Conservation (phyloP, 2,888 invertebrate species). For the Eristalis tenax region DNA sequence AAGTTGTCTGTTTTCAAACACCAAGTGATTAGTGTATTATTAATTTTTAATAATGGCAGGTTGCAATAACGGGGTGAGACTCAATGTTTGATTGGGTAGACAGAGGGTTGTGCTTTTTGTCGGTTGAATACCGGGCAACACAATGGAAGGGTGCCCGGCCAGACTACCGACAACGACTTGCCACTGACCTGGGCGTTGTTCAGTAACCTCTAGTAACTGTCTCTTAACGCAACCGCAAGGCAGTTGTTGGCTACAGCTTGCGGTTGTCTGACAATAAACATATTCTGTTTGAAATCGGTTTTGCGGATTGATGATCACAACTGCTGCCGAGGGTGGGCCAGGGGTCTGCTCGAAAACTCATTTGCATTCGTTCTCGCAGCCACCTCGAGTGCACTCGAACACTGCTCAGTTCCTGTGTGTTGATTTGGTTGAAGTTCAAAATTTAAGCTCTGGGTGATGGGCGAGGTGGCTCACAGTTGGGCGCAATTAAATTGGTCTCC, state of each 20-base stretch:
- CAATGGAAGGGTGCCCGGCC: constrained; percentile 31
- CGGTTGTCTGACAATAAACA: constrained; percentile 68
- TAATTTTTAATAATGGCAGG: constrained; percentile 57
- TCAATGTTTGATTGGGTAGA: constrained; percentile 29
- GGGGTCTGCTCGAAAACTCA: neutral
- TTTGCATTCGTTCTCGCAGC: constrained; percentile 38
- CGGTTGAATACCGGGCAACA: constrained; percentile 40
- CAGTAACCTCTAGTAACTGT: constrained; percentile 43
- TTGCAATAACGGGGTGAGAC: constrained; percentile 35
- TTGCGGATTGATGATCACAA: constrained; percentile 45
- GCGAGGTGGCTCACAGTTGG: neutral
- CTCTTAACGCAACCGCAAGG: constrained; percentile 61
- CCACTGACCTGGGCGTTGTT: neutral
- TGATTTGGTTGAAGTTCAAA: constrained; percentile 1
- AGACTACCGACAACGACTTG: constrained; percentile 23
- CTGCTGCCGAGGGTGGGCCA: neutral
- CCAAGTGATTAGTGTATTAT: constrained; percentile 44
- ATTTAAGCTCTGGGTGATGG: constrained; percentile 10
- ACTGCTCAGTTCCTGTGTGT: constrained; percentile 17
- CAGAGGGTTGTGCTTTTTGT: neutral
- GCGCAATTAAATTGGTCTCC: constrained; percentile 46
- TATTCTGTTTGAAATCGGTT: constrained; percentile 60
- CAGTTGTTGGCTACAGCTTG: constrained; percentile 68
- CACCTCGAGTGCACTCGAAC: constrained; percentile 30
- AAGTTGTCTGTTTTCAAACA: constrained; percentile 14